Base-by-base conservation (phyloP, 2,113 vertebrate species). In the Papio anubis region DNA sequence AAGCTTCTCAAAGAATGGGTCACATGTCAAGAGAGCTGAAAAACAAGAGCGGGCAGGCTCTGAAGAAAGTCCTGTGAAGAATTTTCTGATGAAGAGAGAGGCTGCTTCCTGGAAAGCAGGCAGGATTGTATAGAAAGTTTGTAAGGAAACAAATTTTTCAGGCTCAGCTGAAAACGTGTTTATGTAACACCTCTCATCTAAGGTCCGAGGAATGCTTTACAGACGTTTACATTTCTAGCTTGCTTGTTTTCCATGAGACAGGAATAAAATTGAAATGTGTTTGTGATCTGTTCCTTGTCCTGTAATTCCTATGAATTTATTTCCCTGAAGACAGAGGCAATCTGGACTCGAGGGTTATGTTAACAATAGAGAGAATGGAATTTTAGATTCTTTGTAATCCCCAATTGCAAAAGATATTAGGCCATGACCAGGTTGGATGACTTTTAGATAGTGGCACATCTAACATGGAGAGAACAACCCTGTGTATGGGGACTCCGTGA, bases 131-230 rank as follows among this genome's bases (percentile, higher is more conserved):
- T n/a, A 88, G 90, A 83, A 66, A 57, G 64, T 92, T 94, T 90
- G 38, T 82, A 61, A 94, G 80, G 78, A 94, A 96, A 96, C 88
- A 96, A 70, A 78, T 88, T 94, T 92, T 90, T 76, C 80, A 88
- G 75, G 59, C 70, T 97, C 64, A 78, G 75, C 81, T 90, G 68
- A 89, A 87, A 92, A 78, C 20, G 4, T 90, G 92, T 97, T 95
- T 95, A 82, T 66, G 80, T 88, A 96, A 86, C 90, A 94, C 84
- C 76, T 92, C 50, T 93, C 81, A 81, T 88, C 25, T 82, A 68
- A 95, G 59, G 57, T 70, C 80, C 40, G 8, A n/a, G n/a, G 81
- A 82, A 95, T 85, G 57, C 43, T 75, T 96, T 66, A 32, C 18
- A 75, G 85, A 86, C 40, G n/a, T 82, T 52, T 85, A 48, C 17